Evolutionary conservation across 2,888 invertebrate species (phyloP), one percentile per base, ranked within the genome.

Genomic region (Poecilobothrus nobilitatus): DNA sequence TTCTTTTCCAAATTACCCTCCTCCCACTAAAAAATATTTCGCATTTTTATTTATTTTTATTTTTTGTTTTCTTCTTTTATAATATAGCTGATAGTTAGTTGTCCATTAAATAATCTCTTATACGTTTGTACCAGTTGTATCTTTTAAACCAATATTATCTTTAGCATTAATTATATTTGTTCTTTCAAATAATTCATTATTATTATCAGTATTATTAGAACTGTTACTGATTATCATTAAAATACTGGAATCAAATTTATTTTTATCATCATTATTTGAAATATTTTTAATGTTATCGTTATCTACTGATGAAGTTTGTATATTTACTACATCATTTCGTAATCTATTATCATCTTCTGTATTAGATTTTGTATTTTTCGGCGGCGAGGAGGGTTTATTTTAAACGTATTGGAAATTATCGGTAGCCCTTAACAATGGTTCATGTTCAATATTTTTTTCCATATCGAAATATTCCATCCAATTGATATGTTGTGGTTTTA

Each of bases 331-430:
- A 18, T 53, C 53, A 18, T 18, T 53, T 53, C 53, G 53, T 53
- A 53, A 12, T 53, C 53, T 53, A 53, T 6, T 15, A 18, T 53
- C 53, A 53, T 53, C 18, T 18, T 53, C 12, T 53, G 22, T 22
- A 22, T 63, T 63, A 4, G 2, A 3, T 22, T 6, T 21, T 63
- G 9, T 6, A 21, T 9, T 63, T 22, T 21, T 65, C n/a, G 37
- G 37, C 37, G 65, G 65, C 20, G 65, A 65, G 65, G 65, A 65
- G 65, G 65, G 20, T 33, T 65, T 70, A 69, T 70, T 70, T 80
- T 87, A 89, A 79, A 89, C 89, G 78, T 89, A 89, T 80, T 89
- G 89, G 82, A 86, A 89, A 77, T 87, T 88, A 72, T 88, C 88
- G 76, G 87, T 88, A 72, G 85, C 83, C 72, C 85, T 83, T 71